Evolutionary conservation across 2,113 vertebrate species (phyloP), one percentile per base, ranked within the genome.

Genomic region (Dissostichus mawsoni): DNA sequence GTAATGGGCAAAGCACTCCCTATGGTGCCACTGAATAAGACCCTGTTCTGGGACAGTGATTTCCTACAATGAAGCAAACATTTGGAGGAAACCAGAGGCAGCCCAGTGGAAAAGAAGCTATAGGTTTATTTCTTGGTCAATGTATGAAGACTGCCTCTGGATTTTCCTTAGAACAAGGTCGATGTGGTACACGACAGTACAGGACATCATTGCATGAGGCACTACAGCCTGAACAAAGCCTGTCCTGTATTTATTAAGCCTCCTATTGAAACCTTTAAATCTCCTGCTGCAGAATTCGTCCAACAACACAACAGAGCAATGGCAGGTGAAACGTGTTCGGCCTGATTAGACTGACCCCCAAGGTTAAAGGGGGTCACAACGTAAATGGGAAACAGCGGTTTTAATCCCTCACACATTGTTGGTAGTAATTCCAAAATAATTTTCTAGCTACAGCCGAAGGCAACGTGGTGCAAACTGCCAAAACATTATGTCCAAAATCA

Each of bases 1-100:
- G 88, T 90, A 92, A 93, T 88, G 84, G 85, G 59, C 67, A 73
- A 89, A 91, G 75, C 47, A 45, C 78, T 89, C 92, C 90, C 90
- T 20, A 50, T 9, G 81, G 90, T 86, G 68, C 83, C 45, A 12
- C 62, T 76, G 86, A 89, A 88, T 85, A 82, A 73, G 64, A 71
- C 61, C 72, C 63, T 81, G 84, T 88, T 92, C 90, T 85, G 81
- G 55, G 87, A 90, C 76, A 74, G 52, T 83, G 86, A 87, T 81
- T 92, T 90, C 59, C 65, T 64, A 80, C 89, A 92, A 84, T 85
- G 81, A 84, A 82, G 78, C 25, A 57, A 41, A 88, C 89, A 85
- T 89, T 83, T 85, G 74, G 56, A 85, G 57, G 69, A 83, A 69
- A 79, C 76, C 57, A 50, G 48, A n/a, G 36, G 51, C 59, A 52